phyloP scores from a whole-genome alignment of 2,888 invertebrate species.

The Eupeodes latifasciatus region DNA sequence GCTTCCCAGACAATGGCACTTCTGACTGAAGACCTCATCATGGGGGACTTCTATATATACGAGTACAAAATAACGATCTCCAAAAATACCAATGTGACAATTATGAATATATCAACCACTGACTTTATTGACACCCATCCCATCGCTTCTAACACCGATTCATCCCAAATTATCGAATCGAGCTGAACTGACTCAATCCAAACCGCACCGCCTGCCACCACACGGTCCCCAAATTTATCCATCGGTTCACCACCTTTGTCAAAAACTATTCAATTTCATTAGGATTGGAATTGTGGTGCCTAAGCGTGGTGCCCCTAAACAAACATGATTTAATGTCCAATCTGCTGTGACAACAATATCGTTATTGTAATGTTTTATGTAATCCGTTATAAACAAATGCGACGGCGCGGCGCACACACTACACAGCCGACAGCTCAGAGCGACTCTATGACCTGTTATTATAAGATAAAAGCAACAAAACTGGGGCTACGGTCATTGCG shows the following conservation, averaged over 20 bases:
- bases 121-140: constrained; percentile 9
- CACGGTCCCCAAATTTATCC: neutral
- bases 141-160: neutral
- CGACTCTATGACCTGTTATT: neutral
- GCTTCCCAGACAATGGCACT: neutral
- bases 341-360: constrained; percentile 48
- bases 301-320: neutral
- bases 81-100: constrained; percentile 30
- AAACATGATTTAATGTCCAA: constrained; percentile 36
- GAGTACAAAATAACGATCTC: neutral
- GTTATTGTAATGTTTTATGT: constrained; percentile 58
- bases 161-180: too few relatives aligned
- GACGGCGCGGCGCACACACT: neutral
- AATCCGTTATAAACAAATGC: constrained; percentile 56
- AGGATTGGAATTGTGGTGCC: neutral
- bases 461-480: neutral
- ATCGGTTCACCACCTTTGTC: neutral
- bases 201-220: too few relatives aligned
- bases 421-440: neutral
- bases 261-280: constrained; percentile 53
- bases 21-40: neutral
- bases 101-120: neutral
- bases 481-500: constrained; percentile 12
- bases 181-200: too few relatives aligned
- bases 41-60: constrained; percentile 13